Evolutionary conservation across 2,113 vertebrate genomes (phyloP).

Genomic region (Sphaerodactylus townsendi): DNA sequence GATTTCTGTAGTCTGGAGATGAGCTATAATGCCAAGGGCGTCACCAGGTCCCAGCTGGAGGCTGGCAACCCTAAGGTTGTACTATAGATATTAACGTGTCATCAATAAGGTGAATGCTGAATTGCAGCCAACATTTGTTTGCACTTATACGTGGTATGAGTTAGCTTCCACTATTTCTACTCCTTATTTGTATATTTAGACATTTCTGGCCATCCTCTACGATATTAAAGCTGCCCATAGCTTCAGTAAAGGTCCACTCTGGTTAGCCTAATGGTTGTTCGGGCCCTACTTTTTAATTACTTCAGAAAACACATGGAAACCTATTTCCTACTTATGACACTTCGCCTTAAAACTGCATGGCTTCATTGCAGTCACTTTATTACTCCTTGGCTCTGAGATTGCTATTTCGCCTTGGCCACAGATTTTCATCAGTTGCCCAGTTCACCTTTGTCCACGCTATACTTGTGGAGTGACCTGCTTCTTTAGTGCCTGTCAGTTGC

Average conservation of each 20-base stretch:
- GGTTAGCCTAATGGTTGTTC: constrained; percentile 6
- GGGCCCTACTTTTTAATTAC: constrained; percentile 71
- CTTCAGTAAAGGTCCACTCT: neutral
- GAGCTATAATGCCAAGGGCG: too few relatives aligned
- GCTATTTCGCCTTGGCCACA: constrained; percentile 96
- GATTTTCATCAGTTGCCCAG: constrained; percentile 95
- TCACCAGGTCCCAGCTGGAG: too few relatives aligned
- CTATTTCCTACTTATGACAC: constrained; percentile 87
- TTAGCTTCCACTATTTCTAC: neutral
- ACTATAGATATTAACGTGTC: too few relatives aligned
- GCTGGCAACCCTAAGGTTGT: too few relatives aligned
- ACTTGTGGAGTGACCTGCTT: constrained; percentile 93
- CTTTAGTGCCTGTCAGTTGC: constrained; percentile 89
- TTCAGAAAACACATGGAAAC: constrained; percentile 78
- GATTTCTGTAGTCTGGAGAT: too few relatives aligned
- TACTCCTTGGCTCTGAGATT: constrained; percentile 94
- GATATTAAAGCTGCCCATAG: neutral
- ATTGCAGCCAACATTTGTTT: too few relatives aligned
- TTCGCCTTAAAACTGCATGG: constrained; percentile 86
- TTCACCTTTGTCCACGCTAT: constrained; percentile 93
- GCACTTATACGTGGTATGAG: too few relatives aligned
- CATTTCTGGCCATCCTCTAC: neutral
- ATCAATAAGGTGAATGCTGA: too few relatives aligned
- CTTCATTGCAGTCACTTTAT: constrained; percentile 97
- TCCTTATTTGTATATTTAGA: neutral